phyloP scores from a whole-genome alignment of 2,113 vertebrate genomes.

The Centrocercus urophasianus region DNA sequence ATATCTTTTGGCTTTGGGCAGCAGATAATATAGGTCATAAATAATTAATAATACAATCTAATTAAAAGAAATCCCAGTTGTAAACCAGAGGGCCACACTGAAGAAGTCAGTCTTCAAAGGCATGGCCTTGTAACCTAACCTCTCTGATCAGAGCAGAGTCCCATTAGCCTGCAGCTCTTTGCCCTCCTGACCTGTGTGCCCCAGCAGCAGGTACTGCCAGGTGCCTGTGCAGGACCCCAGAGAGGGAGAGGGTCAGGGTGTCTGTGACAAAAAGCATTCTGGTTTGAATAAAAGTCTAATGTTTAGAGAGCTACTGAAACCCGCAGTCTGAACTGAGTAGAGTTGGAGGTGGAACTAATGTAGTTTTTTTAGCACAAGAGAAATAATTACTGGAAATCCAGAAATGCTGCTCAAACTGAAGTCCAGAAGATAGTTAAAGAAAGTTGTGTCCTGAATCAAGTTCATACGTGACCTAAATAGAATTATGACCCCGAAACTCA shows the following conservation, averaged over 20 bases:
- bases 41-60: conserved; percentile 37
- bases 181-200: neutral
- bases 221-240: neutral
- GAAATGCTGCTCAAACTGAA: neutral
- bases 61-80: conserved; percentile 16
- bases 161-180: neutral
- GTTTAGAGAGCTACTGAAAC: neutral
- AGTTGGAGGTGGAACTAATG: neutral
- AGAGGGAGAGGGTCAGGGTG: neutral
- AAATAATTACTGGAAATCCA: neutral
- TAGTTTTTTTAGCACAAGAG: neutral
- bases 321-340: neutral
- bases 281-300: neutral
- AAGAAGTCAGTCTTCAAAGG: conserved; percentile 9
- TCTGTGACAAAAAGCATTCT: neutral
- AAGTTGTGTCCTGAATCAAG: neutral
- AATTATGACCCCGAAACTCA: neutral
- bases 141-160: neutral
- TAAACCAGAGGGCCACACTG: neutral
- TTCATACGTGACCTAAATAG: neutral
- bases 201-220: neutral
- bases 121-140: neutral
- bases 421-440: neutral
- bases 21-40: conserved; percentile 19
- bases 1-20: neutral